phyloP scores from a whole-genome alignment of 2,797 vertebrate genomes.

The Oophaga sylvatica region DNA sequence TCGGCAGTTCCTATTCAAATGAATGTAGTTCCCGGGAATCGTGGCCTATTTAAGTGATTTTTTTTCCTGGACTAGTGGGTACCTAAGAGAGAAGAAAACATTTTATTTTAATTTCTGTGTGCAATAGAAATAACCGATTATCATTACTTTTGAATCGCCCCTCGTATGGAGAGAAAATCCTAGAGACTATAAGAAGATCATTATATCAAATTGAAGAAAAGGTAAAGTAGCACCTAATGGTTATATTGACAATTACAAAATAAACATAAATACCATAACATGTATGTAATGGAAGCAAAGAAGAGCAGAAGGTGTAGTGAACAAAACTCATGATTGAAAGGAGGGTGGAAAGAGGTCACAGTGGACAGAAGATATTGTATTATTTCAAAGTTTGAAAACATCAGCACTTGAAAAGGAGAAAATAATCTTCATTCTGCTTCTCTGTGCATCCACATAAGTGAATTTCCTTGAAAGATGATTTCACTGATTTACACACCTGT shows the following conservation, averaged over 20 bases:
- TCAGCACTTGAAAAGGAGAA: neutral
- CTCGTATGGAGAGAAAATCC: neutral
- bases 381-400: constrained; percentile 22
- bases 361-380: neutral
- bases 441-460: constrained; percentile 1
- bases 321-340: neutral
- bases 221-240: neutral
- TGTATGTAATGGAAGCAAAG: neutral
- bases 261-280: neutral
- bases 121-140: too few relatives aligned
- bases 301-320: neutral
- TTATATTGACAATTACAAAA: neutral
- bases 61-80: too few relatives aligned
- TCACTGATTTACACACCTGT: constrained; percentile 48
- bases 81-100: too few relatives aligned
- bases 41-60: too few relatives aligned
- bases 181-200: neutral
- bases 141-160: too few relatives aligned
- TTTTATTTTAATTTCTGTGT: too few relatives aligned
- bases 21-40: too few relatives aligned
- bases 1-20: too few relatives aligned
- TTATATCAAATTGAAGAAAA: neutral
- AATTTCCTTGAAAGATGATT: neutral
- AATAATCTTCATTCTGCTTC: neutral
- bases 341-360: neutral